Conservation (phyloP, 2,888 invertebrate genomes). For the Caenorhabditis becei region DNA sequence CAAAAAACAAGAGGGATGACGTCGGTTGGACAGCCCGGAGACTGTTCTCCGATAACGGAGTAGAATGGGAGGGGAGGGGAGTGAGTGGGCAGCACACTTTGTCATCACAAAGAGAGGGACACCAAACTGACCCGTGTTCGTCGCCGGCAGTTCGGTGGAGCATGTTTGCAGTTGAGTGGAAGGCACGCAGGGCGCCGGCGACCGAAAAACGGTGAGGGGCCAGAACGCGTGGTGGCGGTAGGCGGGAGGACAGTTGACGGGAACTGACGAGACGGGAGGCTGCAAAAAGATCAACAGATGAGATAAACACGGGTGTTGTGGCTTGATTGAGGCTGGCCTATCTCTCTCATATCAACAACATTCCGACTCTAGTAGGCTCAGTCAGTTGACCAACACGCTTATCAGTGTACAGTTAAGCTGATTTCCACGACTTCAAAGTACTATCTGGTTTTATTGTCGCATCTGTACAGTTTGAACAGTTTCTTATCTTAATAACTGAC, state of each 20-base stretch:
- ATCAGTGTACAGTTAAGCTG: not conserved
- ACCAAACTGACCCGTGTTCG: conserved; percentile 62
- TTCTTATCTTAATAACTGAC: conserved; percentile 15
- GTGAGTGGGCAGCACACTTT: conserved; percentile 9
- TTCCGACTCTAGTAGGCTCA: not conserved
- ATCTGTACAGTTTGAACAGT: not conserved
- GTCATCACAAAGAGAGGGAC: conserved; percentile 28
- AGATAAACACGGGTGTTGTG: conserved; percentile 8
- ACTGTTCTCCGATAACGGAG: conserved; percentile 17
- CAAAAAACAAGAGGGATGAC: conserved; percentile 27
- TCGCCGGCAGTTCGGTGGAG: conserved; percentile 56
- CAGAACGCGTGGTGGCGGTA: conserved; percentile 20
- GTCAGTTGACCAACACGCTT: not conserved
- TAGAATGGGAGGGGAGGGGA: conserved; percentile 15
- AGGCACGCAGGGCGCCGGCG: conserved; percentile 19
- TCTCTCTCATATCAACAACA: not conserved
- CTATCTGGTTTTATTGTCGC: not conserved
- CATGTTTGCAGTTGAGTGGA: conserved; percentile 54
- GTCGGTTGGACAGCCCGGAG: conserved; percentile 9
- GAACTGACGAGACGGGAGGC: conserved; percentile 14
- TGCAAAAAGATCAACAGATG: conserved; percentile 26
- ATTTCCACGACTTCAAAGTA: conserved; percentile 23
- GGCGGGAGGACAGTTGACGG: conserved; percentile 17
- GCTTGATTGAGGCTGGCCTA: not conserved
- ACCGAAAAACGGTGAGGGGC: conserved; percentile 12